These are phyloP conservation scores for Agrilus cyanescens DNA, from an alignment of 2,888 invertebrate species.

Conservation along the genomic window DNA sequence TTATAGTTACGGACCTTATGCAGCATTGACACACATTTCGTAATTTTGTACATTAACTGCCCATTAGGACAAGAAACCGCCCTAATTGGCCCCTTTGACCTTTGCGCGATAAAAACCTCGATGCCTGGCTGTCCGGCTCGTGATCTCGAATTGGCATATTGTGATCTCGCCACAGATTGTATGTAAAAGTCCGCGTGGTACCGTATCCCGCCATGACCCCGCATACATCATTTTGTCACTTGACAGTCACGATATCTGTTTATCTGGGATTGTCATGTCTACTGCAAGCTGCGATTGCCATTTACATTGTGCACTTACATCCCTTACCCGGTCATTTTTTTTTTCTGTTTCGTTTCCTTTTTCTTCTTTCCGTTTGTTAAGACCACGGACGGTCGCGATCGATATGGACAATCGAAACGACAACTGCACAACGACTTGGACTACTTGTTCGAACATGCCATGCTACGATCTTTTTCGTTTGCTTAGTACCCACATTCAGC, in stretches of 20 bases:
- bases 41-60: conserved; percentile 15
- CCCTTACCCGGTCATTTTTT: too few relatives aligned
- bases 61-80: conserved; percentile 16
- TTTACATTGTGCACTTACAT: too few relatives aligned
- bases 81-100: conserved; percentile 23
- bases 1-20: too few relatives aligned
- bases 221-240: conserved; percentile 23
- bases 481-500: too few relatives aligned
- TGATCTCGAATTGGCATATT: conserved; percentile 19
- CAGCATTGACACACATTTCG: too few relatives aligned
- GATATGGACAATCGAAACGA: too few relatives aligned
- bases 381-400: background rate
- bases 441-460: too few relatives aligned
- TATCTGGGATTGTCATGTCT: conserved; percentile 16
- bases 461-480: too few relatives aligned
- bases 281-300: conserved; percentile 11
- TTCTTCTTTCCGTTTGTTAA: background rate
- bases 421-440: too few relatives aligned
- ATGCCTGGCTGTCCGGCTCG: conserved; percentile 21
- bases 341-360: too few relatives aligned
- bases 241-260: conserved; percentile 19
- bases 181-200: conserved; percentile 14
- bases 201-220: conserved; percentile 14
- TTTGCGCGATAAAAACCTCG: conserved; percentile 13
- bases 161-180: conserved; percentile 14